Percentiles rank a stretch among this genome's conserved stretches.
phyloP scores from a whole-genome alignment of 1,140 invertebrate genomes.

The Drosophila tropicalis region DNA sequence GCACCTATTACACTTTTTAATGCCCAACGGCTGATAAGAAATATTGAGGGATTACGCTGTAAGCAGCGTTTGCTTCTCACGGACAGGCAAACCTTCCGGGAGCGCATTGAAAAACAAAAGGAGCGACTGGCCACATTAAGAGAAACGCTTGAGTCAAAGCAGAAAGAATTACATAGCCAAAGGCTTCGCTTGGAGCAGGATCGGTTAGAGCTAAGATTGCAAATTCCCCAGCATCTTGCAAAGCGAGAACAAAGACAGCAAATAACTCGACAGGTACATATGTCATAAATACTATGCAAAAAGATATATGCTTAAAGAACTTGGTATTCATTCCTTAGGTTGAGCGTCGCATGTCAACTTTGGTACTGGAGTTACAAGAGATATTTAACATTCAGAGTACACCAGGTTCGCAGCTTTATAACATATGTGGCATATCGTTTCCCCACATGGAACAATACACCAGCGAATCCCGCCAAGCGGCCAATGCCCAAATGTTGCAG shows the following conservation, averaged over 20 bases:
- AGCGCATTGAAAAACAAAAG: constrained; percentile 82
- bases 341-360: constrained; percentile 73
- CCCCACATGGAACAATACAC: constrained; percentile 87
- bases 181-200: constrained; percentile 46
- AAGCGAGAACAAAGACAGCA: constrained; percentile 51
- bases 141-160: constrained; percentile 39
- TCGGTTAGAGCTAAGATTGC: constrained; percentile 44
- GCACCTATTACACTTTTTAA: constrained; percentile 80
- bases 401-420: constrained; percentile 83
- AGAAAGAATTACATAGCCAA: constrained; percentile 41
- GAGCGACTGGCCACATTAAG: constrained; percentile 46
- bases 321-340: constrained; percentile 21
- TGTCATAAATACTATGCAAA: background rate
- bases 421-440: constrained; percentile 89
- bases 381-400: constrained; percentile 83
- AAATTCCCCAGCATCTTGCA: constrained; percentile 28
- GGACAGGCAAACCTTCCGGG: constrained; percentile 85
- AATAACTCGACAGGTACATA: constrained; percentile 56
- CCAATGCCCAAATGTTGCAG: constrained; percentile 54
- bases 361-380: constrained; percentile 83
- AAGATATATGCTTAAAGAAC: background rate
- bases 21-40: constrained; percentile 84
- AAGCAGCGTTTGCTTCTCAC: constrained; percentile 85
- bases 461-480: constrained; percentile 51
- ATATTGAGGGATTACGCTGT: constrained; percentile 86